Percentiles rank a stretch among this genome's conserved stretches.
These are phyloP conservation scores for Gallinago solitaria DNA, from an alignment of 2,797 vertebrate genomes.

Conservation along the genomic window DNA sequence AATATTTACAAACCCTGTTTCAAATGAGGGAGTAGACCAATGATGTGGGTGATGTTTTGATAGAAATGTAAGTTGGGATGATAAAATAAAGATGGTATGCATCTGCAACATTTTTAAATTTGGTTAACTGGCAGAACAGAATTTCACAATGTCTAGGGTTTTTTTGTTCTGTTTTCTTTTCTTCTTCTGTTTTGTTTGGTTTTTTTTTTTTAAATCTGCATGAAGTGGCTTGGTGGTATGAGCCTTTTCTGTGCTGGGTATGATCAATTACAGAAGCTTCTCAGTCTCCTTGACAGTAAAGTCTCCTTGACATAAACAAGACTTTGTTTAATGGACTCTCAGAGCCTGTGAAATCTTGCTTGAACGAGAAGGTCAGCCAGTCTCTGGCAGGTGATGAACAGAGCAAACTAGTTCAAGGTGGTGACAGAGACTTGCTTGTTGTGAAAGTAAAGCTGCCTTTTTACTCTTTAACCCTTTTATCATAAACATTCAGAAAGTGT, in stretches of 20 bases:
- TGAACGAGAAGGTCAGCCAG: not conserved
- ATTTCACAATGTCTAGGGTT: not conserved
- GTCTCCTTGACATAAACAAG: conserved; percentile 29
- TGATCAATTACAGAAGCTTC: not conserved
- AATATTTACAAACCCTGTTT: not conserved
- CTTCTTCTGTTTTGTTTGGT: no score
- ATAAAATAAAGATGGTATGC: not conserved
- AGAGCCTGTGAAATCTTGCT: conserved; percentile 43
- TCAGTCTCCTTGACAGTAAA: conserved; percentile 13
- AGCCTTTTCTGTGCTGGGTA: not conserved
- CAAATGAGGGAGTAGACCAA: not conserved
- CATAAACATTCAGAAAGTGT: not conserved
- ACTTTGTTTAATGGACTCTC: conserved; percentile 53
- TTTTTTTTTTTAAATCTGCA: not conserved
- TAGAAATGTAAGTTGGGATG: not conserved
- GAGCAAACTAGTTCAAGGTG: not conserved
- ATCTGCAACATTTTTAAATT: not conserved
- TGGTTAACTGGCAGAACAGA: not conserved
- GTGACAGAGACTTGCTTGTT: not conserved
- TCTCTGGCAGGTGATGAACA: not conserved
- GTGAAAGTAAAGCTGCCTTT: not conserved
- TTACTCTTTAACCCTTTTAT: not conserved
- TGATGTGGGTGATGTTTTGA: not conserved
- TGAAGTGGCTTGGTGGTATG: not conserved
- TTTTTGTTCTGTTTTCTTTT: not conserved